Evolutionary conservation across 2,113 vertebrate species (phyloP).

Genomic region (Pteronura brasiliensis): DNA sequence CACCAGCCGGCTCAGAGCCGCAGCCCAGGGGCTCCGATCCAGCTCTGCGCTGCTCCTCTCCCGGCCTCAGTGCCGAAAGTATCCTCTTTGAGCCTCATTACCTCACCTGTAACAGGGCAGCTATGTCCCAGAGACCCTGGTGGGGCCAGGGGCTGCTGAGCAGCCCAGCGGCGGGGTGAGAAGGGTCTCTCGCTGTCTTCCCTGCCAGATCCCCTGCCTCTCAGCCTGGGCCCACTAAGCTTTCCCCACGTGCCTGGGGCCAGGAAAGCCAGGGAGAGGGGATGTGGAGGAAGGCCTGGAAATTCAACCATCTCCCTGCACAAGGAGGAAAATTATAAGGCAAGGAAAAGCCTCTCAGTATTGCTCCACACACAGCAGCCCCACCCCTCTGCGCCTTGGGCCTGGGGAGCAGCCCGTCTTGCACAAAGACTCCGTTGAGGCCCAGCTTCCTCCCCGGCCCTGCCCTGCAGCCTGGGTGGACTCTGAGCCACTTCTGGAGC

Average conservation of each 20-base stretch:
- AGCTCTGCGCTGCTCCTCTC: not conserved
- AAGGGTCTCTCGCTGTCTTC: not conserved
- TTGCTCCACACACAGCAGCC: not conserved
- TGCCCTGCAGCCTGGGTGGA: conserved; percentile 35
- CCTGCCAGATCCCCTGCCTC: not conserved
- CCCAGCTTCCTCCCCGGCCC: not conserved
- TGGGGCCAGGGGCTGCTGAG: not conserved
- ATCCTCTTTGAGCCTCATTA: not conserved
- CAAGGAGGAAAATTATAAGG: conserved; percentile 51
- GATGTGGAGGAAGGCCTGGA: not conserved
- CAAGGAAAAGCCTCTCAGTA: conserved; percentile 41
- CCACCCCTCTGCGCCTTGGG: not conserved
- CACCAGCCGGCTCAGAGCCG: not conserved
- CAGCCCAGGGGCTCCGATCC: not conserved
- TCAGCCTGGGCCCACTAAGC: not conserved
- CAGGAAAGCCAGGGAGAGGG: not conserved
- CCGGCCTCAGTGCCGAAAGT: not conserved
- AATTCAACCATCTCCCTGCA: not conserved
- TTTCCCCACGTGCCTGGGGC: not conserved
- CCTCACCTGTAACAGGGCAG: not conserved
- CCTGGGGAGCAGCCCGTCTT: not conserved
- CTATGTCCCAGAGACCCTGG: not conserved
- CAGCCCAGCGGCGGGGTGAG: not conserved
- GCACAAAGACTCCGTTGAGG: conserved; percentile 54
- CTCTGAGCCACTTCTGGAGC: not conserved